Evolutionary conservation across 2,888 invertebrate genomes (phyloP), one percentile per base, ranked within the genome.

Genomic region (Lobophora halterata): DNA sequence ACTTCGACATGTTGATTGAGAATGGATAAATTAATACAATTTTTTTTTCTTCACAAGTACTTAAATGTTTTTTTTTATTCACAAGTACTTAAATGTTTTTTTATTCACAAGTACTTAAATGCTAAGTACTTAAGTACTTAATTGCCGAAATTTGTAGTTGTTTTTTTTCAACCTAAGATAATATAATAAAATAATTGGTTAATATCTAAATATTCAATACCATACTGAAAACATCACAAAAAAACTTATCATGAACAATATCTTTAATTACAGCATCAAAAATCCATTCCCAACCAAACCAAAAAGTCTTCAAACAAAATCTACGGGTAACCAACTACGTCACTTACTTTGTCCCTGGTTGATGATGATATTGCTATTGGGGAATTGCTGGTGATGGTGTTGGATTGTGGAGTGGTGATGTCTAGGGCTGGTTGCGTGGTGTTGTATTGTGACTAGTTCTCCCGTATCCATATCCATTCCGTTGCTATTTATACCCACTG

Each of bases 401-500:
- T 80, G 77, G 55, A 86, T 72, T 5, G 77, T 68, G 0, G 79
- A 52, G 47, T 88, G 88, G 46, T 85, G 83, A 47, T 88, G 88
- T 10, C 87, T 55, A 0, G 88, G 86, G 29, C 88, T 88, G 6
- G 87, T 78, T 6, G 86, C 86, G 42, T 88, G 88, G 52, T 88
- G 88, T 54, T 88, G 88, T 10, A 88, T 87, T 58, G 85, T 78
- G 52, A 85, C 77, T 76, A 82, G 65, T 60, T 89, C 85, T 1
- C 79, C 86, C 4, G 81, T 79, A 35, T 82, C 86, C 89, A 90
- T 85, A 53, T 90, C 75, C 91, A 91, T 83, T 5, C 88, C 83
- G 9, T 83, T 82, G 1, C 92, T 90, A 57, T 88, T 89, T 25
- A 92, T 89, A 1, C 94, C 94, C 10, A 95, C 95, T 27, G 94